Base-by-base conservation (phyloP, 2,888 invertebrate genomes). In the Agonopterix subpropinquella region DNA sequence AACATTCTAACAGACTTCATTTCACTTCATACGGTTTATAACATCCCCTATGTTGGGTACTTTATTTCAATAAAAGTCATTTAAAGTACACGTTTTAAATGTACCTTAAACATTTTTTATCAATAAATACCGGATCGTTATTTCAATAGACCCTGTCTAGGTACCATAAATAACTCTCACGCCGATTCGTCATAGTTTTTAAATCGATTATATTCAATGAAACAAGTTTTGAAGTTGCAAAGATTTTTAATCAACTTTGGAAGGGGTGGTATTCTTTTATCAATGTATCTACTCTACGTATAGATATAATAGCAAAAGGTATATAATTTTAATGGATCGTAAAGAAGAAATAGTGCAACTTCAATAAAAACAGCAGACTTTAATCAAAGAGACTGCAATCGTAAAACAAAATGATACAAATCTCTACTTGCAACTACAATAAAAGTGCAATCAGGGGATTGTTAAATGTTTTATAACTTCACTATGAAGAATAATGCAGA, bases 21-120 rank as follows among this genome's bases (percentile, higher is more conserved):
- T 39, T 11, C n/a, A 39, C n/a, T 39, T 42, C 54, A 58, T 59
- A 57, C 44, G 52, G 65, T 64, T 73, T 68, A 73, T 52, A 65
- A 54, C 66, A 85, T 83, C 73, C n/a, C n/a, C n/a, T n/a, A n/a
- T n/a, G n/a, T n/a, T 66, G 84, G 86, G 85, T 74, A 75, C 77
- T 80, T 75, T 61, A 67, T 42, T 42, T 42, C 42, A 42, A 42
- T 79, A 71, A 74, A 68, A 61, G 59, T 64, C 63, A 55, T 64
- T 68, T 18, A 56, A 67, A 67, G 59, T 59, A 64, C 62, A 61
- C 66, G 64, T 70, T 70, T 62, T 53, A 61, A 65, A 70, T 65
- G 58, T 60, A 54, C 57, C 57, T 62, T 28, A 28, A 7, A 28
- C 28, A 68, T 73, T 78, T 83, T 83, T 82, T 81, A 82, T 80